A percentile compares a stretch with the other conserved stretches of the same genome.
Conservation (phyloP, 2,797 vertebrate genomes). For the Rhincodon typus region DNA sequence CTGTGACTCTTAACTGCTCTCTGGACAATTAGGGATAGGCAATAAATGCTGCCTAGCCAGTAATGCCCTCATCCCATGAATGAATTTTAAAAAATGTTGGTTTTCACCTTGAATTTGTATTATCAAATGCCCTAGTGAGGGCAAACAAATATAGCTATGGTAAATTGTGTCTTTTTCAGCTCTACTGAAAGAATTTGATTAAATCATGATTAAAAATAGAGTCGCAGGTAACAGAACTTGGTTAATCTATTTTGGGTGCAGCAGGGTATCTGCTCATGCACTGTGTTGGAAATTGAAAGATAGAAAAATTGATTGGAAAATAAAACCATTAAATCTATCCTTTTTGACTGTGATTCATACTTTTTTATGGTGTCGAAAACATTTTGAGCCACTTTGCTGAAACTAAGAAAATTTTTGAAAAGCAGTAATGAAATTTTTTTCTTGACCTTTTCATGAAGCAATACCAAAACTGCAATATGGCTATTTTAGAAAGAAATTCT, state of each 20-base stretch:
- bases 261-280: no score
- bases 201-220: conserved; percentile 1
- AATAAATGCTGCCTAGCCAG: no score
- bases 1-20: no score
- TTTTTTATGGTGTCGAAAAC: background rate
- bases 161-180: no score
- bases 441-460: background rate
- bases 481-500: background rate
- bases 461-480: background rate
- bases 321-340: background rate
- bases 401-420: background rate
- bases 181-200: background rate
- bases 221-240: background rate
- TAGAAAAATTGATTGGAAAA: background rate
- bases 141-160: no score
- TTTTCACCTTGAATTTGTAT: no score
- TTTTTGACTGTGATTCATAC: background rate
- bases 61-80: no score
- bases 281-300: no score
- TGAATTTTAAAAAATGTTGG: no score
- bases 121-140: no score
- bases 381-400: background rate
- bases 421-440: no score
- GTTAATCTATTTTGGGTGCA: background rate
- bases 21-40: no score